Conservation (phyloP, 2,888 invertebrate species). For the Maniola hyperantus region DNA sequence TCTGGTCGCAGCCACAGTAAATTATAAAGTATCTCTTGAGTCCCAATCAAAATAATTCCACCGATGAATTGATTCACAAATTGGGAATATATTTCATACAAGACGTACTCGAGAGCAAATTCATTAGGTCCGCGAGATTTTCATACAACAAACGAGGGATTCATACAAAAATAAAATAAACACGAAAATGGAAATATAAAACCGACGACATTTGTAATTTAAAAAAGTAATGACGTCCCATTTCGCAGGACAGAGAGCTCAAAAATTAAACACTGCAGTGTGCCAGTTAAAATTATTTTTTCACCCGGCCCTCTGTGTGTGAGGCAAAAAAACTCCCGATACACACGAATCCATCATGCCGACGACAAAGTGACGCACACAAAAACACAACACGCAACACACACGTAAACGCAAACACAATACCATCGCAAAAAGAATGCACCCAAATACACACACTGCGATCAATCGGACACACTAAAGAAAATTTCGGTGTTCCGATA, state of each 20-base stretch:
- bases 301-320: slow-evolving; percentile 68
- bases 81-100: slow-evolving; percentile 16
- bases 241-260: slow-evolving; percentile 78
- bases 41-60: slow-evolving; percentile 23
- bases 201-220: slow-evolving; percentile 77
- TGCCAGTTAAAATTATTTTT: slow-evolving; percentile 82
- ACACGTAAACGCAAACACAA: slow-evolving; percentile 52
- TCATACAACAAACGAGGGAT: slow-evolving; percentile 31
- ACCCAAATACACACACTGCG: slow-evolving; percentile 60
- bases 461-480: slow-evolving; percentile 53
- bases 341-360: slow-evolving; percentile 76
- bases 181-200: slow-evolving; percentile 52
- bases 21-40: slow-evolving; percentile 7
- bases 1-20: neutral
- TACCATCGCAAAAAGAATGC: slow-evolving; percentile 69
- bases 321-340: slow-evolving; percentile 69
- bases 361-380: slow-evolving; percentile 70
- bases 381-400: slow-evolving; percentile 48
- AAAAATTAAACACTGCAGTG: slow-evolving; percentile 81
- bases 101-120: slow-evolving; percentile 24
- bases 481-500: slow-evolving; percentile 78
- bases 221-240: slow-evolving; percentile 81
- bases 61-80: slow-evolving; percentile 16
- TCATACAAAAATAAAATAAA: slow-evolving; percentile 51
- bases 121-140: slow-evolving; percentile 29